phyloP scores from a whole-genome alignment of 2,888 invertebrate genomes.

The Calameuta idolon region DNA sequence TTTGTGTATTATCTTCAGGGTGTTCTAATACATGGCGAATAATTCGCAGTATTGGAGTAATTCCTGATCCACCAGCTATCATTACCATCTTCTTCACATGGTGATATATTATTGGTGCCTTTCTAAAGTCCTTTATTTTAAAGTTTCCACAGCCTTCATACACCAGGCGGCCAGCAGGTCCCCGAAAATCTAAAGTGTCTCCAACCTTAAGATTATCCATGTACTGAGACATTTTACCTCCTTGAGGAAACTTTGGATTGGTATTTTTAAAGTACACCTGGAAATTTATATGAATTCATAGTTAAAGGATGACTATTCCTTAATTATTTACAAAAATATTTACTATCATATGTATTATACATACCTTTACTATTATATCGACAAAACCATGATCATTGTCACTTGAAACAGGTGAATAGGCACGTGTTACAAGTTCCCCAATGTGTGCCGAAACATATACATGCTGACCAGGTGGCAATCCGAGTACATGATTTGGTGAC shows the following conservation, averaged over 20 bases:
- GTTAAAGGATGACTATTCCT: background rate
- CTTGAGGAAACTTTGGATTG: slow-evolving; percentile 94
- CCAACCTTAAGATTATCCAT: slow-evolving; percentile 87
- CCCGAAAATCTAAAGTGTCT: slow-evolving; percentile 90
- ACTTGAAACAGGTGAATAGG: slow-evolving; percentile 94
- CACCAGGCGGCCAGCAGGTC: slow-evolving; percentile 88
- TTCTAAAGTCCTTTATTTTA: slow-evolving; percentile 85
- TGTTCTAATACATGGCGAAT: slow-evolving; percentile 77
- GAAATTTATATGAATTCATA: background rate
- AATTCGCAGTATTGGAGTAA: slow-evolving; percentile 95
- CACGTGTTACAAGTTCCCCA: slow-evolving; percentile 87
- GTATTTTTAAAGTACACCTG: slow-evolving; percentile 93
- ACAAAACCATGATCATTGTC: slow-evolving; percentile 92
- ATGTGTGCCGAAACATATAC: slow-evolving; percentile 90
- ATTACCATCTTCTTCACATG: slow-evolving; percentile 81
- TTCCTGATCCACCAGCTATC: slow-evolving; percentile 94
- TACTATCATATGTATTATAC: slow-evolving; percentile 14
- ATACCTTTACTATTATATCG: slow-evolving; percentile 87
- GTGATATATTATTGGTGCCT: slow-evolving; percentile 79
- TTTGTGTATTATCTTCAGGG: slow-evolving; percentile 77
- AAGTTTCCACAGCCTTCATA: slow-evolving; percentile 84
- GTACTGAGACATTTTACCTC: slow-evolving; percentile 95
- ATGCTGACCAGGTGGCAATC: slow-evolving; percentile 90
- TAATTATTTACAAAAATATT: slow-evolving; percentile 1
- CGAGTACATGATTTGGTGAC: slow-evolving; percentile 85